Base-by-base conservation (phyloP, 2,888 invertebrate genomes). In the Eupithecia pulchellata region DNA sequence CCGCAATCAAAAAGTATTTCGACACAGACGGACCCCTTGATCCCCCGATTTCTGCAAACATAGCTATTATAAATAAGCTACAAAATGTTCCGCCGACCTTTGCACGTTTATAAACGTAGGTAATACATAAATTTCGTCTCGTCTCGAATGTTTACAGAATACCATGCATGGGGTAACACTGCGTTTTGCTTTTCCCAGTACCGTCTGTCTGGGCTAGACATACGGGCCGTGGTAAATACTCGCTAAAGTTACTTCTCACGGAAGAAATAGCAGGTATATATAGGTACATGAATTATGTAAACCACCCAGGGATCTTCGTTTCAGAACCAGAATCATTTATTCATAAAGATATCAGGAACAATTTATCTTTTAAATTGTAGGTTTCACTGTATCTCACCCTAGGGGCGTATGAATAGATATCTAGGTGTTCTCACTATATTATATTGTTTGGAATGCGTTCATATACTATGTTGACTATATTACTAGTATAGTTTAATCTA, bases 111-210 rank as follows among this genome's bases (percentile, higher is more conserved):
- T 70, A 68, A 63, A 71, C 55, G 62, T 72, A 77, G 73, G 68
- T 77, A 73, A 77, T 75, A 74, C 72, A 75, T 69, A 65, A 67
- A 73, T 73, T 75, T 73, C 75, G 72, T 76, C 81, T 79, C 85
- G 85, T 82, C 85, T 86, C 84, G 84, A 87, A 89, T 91, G 89
- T 91, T 91, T 91, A 87, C 89, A 79, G 85, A 87, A 84, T 88
- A 82, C 79, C 81, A 83, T 79, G 84, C 81, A 81, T 81, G 81
- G 82, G 73, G 72, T 73, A 66, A 71, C 75, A 66, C 71, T 60
- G 47, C 72, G 64, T 72, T 75, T 30, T 52, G 64, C 62, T 55
- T 69, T 71, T 70, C 71, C 71, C 27, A 36, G 72, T 72, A 67
- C 65, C 58, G 60, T 66, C 67, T 66, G 32, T 60, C 42, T 20